Evolutionary conservation across 1,140 invertebrate genomes (phyloP).

Genomic region (Holcopasites calliopsidis): DNA sequence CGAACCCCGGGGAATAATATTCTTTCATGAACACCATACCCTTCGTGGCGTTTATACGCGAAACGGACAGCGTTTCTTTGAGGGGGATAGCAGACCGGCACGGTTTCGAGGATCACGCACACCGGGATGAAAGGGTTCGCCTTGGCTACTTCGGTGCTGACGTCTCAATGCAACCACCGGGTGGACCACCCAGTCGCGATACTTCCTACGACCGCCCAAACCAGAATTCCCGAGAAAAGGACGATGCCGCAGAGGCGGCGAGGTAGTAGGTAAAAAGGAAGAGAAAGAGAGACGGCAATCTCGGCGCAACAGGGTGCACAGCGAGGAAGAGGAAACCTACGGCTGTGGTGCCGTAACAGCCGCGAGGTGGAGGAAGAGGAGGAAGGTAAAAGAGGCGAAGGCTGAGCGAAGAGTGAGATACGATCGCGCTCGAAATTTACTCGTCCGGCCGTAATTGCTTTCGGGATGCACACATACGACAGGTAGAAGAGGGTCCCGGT

Average conservation of each 20-base stretch:
- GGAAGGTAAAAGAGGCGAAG: slow-evolving; percentile 1
- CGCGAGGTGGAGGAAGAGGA: slow-evolving; percentile 18
- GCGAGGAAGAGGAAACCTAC: slow-evolving; percentile 4
- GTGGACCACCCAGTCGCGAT: slow-evolving; percentile 63
- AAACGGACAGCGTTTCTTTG: slow-evolving; percentile 34
- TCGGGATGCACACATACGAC: slow-evolving; percentile 47
- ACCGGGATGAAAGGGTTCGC: slow-evolving; percentile 36
- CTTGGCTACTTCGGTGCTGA: slow-evolving; percentile 59
- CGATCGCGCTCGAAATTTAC: slow-evolving; percentile 51
- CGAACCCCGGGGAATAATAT: slow-evolving; percentile 23
- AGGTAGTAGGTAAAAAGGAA: background rate
- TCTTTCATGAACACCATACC: slow-evolving; percentile 24
- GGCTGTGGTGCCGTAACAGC: background rate
- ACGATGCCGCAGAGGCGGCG: background rate
- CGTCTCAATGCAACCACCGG: slow-evolving; percentile 66
- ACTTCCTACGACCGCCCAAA: slow-evolving; percentile 61
- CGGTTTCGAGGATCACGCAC: slow-evolving; percentile 50
- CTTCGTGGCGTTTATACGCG: slow-evolving; percentile 38
- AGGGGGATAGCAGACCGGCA: slow-evolving; percentile 6
- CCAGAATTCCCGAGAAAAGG: slow-evolving; percentile 60
- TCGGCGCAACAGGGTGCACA: slow-evolving; percentile 8
- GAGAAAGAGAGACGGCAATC: background rate
- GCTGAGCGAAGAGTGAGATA: slow-evolving; percentile 41
- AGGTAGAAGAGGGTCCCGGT: slow-evolving; percentile 14
- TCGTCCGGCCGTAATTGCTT: slow-evolving; percentile 49